Base-by-base conservation (phyloP, 2,113 vertebrate genomes). In the Cryptotis parvus region DNA sequence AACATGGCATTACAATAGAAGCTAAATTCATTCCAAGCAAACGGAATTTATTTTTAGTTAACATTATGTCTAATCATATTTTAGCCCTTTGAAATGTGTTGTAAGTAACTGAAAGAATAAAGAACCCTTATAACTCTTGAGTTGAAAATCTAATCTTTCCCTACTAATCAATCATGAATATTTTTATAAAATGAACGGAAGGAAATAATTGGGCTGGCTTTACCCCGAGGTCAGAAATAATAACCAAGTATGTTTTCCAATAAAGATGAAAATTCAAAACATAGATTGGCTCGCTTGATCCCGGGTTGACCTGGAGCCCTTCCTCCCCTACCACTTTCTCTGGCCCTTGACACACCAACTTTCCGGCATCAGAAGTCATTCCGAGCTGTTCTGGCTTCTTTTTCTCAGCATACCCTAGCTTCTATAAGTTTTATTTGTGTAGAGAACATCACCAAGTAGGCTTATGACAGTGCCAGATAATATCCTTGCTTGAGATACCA, bases 221-320 rank as follows among this genome's bases (percentile, higher is more conserved):
- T 83, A 88, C 91, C 90, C 88, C 35, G 31, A 68, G 78, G 85
- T 94, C 91, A 91, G 55, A 86, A 70, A n/a, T 90, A 88, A 94
- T 93, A 93, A 93, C 9, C 5, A 74, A 91, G 89, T 77, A 90
- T 39, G 69, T 41, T 72, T 93, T 85, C 79, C 52, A 86, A 49
- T 61, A 81, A 63, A 90, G 90, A 65, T 35, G n/a, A 96, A 96
- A 69, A 61, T 39, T 69, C 37, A 9, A 84, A 86, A 63, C 43
- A 24, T 1, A 6, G 43, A 39, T 31, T 45, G 90, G 83, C 77
- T 90, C 87, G 45, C 72, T 33, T 81, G 88, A 94, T 86, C 88
- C 90, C 58, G 43, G 65, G 70, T 94, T 90, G 91, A 84, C 68
- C 83, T 18, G 37, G 7, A 3, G 9, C 26, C 24, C 39, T 41